A percentile compares a stretch with the other conserved stretches of the same genome.
phyloP scores from a whole-genome alignment of 2,113 vertebrate genomes.

The Malurus cyaneus region DNA sequence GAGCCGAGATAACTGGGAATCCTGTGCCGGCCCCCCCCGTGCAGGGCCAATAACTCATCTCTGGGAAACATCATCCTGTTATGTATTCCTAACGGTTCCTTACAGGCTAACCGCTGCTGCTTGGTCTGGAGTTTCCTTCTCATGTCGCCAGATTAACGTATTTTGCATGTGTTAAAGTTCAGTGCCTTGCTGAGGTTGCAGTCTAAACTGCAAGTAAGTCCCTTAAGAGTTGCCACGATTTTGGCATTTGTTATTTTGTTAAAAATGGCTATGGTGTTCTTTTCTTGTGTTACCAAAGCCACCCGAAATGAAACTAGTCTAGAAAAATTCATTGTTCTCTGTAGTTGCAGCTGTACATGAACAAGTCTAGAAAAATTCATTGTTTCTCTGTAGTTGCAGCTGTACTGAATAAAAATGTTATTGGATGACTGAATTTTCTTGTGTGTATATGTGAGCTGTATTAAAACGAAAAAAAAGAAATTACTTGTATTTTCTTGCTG shows the following conservation, averaged over 20 bases:
- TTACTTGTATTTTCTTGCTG: slow-evolving; percentile 99
- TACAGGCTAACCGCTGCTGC: slow-evolving; percentile 14
- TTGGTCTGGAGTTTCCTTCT: slow-evolving; percentile 10
- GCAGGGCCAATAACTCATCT: neutral
- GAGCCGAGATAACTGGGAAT: neutral
- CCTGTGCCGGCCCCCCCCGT: neutral
- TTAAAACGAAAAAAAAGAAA: slow-evolving; percentile 91
- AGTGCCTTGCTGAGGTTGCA: slow-evolving; percentile 63
- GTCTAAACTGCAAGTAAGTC: slow-evolving; percentile 58
- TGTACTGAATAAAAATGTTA: slow-evolving; percentile 88
- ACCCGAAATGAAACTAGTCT: slow-evolving; percentile 74
- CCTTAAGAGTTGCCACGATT: slow-evolving; percentile 69
- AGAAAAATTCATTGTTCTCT: slow-evolving; percentile 84
- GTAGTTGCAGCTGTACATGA: slow-evolving; percentile 71
- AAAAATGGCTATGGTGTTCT: slow-evolving; percentile 60
- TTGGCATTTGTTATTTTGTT: slow-evolving; percentile 72
- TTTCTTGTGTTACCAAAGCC: slow-evolving; percentile 67
- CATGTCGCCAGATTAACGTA: slow-evolving; percentile 19
- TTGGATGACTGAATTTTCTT: slow-evolving; percentile 89
- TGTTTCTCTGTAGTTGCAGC: slow-evolving; percentile 86
- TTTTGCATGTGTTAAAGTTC: slow-evolving; percentile 54
- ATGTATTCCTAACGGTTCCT: slow-evolving; percentile 30
- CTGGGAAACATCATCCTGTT: neutral
- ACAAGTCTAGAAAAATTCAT: slow-evolving; percentile 77
- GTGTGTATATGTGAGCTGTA: slow-evolving; percentile 82